phyloP scores from a whole-genome alignment of 2,113 vertebrate genomes.

The Paedocypris sp. region DNA sequence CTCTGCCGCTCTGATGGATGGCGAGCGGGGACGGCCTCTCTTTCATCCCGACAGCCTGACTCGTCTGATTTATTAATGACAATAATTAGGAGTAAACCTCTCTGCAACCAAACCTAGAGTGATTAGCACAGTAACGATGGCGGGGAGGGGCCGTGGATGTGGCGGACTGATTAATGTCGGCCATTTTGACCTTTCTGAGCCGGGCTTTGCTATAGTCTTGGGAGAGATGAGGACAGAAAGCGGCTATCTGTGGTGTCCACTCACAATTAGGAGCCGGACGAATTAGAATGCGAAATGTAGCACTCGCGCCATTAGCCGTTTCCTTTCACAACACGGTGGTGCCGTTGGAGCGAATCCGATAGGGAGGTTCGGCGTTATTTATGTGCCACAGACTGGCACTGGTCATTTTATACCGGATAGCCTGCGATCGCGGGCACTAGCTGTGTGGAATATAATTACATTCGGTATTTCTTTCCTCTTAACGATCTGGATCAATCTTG shows the following conservation, averaged over 20 bases:
- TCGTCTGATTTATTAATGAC: slow-evolving; percentile 49
- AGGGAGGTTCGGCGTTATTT: slow-evolving; percentile 7
- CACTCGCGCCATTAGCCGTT: slow-evolving; percentile 15
- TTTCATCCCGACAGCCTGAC: slow-evolving; percentile 42
- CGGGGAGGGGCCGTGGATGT: slow-evolving; percentile 33
- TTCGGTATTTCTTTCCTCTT: neutral
- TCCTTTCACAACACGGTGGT: slow-evolving; percentile 1
- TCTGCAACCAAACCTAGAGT: slow-evolving; percentile 43
- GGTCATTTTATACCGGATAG: slow-evolving; percentile 3
- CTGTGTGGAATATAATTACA: neutral
- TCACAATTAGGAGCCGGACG: slow-evolving; percentile 32
- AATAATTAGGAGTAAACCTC: slow-evolving; percentile 51
- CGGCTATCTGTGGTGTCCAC: slow-evolving; percentile 35
- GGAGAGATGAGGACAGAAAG: slow-evolving; percentile 17
- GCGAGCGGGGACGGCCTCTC: slow-evolving; percentile 31
- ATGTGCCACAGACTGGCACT: slow-evolving; percentile 4
- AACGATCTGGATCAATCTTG: slow-evolving; percentile 2
- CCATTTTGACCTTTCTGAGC: slow-evolving; percentile 44
- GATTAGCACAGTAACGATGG: slow-evolving; percentile 45
- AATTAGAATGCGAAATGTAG: slow-evolving; percentile 23
- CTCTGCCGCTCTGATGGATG: slow-evolving; percentile 40
- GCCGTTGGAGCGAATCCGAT: slow-evolving; percentile 7
- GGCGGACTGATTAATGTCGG: slow-evolving; percentile 40
- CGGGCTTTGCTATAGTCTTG: slow-evolving; percentile 28
- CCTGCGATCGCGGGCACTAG: neutral